These are phyloP conservation scores for Aythya fuligula DNA, from an alignment of 2,797 vertebrate genomes.

Conservation along the genomic window DNA sequence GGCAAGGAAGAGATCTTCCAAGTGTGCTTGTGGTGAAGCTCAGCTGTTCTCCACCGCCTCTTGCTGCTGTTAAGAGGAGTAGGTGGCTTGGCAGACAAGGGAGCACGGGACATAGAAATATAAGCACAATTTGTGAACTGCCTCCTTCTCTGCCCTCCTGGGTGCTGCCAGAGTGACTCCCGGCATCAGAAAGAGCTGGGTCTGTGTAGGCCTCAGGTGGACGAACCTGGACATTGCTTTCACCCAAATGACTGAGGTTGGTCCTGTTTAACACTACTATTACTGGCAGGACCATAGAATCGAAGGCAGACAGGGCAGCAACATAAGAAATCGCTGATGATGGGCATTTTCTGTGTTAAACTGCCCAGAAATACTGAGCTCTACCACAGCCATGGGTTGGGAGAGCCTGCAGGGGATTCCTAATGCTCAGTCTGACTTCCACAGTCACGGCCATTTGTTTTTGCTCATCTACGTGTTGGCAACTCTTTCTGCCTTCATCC, in stretches of 20 bases:
- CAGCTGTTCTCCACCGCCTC: background rate
- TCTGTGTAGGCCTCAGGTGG: accelerated
- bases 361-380: background rate
- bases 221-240: background rate
- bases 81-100: background rate
- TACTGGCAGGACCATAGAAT: background rate
- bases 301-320: background rate
- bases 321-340: background rate
- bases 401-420: background rate
- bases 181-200: background rate
- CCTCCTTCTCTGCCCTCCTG: background rate
- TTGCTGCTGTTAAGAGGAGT: background rate
- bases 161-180: background rate
- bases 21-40: background rate
- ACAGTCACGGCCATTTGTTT: accelerated
- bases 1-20: background rate
- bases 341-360: background rate
- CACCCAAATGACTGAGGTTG: background rate
- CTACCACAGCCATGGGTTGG: background rate
- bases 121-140: accelerated
- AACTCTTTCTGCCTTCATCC: background rate
- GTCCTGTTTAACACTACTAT: background rate
- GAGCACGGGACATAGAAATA: background rate
- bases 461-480: background rate
- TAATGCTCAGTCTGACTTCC: background rate